These are phyloP conservation scores for Rhyacophila evoluta DNA, from an alignment of 2,888 invertebrate species.

Conservation along the genomic window DNA sequence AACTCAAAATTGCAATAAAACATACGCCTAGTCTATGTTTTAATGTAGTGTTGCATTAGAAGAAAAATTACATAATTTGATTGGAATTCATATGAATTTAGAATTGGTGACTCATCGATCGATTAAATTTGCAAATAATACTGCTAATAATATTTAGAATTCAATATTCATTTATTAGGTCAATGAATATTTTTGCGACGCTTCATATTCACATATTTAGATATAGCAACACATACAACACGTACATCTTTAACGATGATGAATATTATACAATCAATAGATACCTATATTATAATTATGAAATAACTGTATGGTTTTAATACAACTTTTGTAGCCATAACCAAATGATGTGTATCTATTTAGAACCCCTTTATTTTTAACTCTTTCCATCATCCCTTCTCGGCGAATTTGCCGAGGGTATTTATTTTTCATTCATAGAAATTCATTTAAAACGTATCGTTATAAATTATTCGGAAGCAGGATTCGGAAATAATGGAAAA, in stretches of 20 bases:
- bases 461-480: conserved; percentile 48
- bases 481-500: conserved; percentile 50
- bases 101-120: background rate
- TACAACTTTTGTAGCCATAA: background rate
- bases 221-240: background rate
- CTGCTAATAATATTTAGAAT: background rate
- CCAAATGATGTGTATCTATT: conserved; percentile 2
- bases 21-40: background rate
- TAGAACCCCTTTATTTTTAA: background rate
- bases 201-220: conserved; percentile 4
- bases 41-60: background rate
- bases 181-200: background rate
- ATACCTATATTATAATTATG: background rate
- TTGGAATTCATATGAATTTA: conserved; percentile 9
- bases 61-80: background rate
- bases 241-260: background rate
- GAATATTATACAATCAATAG: background rate
- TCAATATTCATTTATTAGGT: background rate
- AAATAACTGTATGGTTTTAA: background rate
- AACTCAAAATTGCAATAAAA: background rate
- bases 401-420: background rate
- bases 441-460: background rate
- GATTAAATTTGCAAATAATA: background rate
- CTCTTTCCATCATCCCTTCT: background rate
- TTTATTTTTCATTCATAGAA: background rate